Evolutionary conservation across 2,888 invertebrate genomes (phyloP), one percentile per base, ranked within the genome.

Genomic region (Hemithea aestivaria): DNA sequence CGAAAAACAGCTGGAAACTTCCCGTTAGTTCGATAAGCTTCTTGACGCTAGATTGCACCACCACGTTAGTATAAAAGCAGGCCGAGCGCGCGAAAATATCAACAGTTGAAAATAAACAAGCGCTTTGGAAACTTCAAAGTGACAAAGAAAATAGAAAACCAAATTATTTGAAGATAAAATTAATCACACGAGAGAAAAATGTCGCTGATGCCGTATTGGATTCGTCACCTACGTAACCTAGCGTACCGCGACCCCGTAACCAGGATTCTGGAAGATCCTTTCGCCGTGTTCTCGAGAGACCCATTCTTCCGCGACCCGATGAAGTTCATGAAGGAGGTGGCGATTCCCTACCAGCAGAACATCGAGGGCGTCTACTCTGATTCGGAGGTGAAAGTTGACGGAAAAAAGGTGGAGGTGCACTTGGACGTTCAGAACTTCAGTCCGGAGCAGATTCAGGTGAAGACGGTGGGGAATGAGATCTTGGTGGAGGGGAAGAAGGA

Each of bases 401-500:
- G 90, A n/a, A 90, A 92, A 56, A 91, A 91, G 42, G 92, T 92
- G 48, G 91, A 92, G 63, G 91, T 93, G 6, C 90, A 90, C 49
- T 74, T 94, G 56, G 94, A 95, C 62, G 93, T 95, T 0, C 90
- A 92, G 58, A 93, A 94, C 55, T 95, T 94, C 60, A 81, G 89
- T n/a, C 94, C 95, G 0, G 90, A 91, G 8, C 95, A 95, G 71
- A 91, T 96, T 22, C 88, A 89, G 6, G 94, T 95, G 10, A 94
- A 94, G 71, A 93, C 93, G 0, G 88, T 92, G 0, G 94, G 93
- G 5, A 90, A 91, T 48, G 89, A 88, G 35, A 89, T 95, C 11
- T 89, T 91, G 32, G 88, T 94, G n/a, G 93, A 95, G 69, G 95
- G 93, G 0, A 93, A 91, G 64, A 95, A 93, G 62, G 93, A 93